Evolutionary conservation across 2,888 invertebrate species (phyloP).

Genomic region (Amphipoea lucens): DNA sequence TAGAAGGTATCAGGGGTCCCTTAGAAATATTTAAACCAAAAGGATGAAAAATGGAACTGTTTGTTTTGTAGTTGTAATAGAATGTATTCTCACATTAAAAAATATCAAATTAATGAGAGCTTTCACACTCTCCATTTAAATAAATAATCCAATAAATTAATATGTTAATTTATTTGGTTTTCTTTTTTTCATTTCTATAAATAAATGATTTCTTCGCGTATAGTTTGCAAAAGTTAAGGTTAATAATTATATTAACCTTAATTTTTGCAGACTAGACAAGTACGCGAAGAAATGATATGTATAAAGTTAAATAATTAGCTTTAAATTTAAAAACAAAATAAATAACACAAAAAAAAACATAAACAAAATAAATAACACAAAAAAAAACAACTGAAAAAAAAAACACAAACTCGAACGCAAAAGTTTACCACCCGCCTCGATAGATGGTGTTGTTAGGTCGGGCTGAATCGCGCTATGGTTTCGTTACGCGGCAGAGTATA

Average conservation of each 20-base stretch:
- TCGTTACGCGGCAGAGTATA: constrained; percentile 23
- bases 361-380: neutral
- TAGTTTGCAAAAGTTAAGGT: neutral
- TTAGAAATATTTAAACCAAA: neutral
- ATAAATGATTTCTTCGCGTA: neutral
- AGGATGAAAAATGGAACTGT: neutral
- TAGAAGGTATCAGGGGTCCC: neutral
- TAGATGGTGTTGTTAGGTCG: constrained; percentile 63
- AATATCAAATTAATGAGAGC: neutral
- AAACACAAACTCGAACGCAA: neutral
- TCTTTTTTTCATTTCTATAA: neutral
- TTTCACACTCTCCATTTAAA: neutral
- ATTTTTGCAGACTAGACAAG: no score
- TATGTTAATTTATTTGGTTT: neutral
- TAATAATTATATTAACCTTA: neutral
- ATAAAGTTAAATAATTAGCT: no score
- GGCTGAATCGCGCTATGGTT: constrained; percentile 64
- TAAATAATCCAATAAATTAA: neutral
- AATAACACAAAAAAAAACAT: neutral
- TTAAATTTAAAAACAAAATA: neutral
- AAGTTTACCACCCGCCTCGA: constrained; percentile 29
- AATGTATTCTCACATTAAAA: neutral
- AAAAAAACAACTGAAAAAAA: neutral
- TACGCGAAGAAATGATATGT: no score
- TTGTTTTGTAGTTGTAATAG: neutral